A percentile compares a stretch with the other conserved stretches of the same genome.
Evolutionary conservation across 1,140 invertebrate genomes (phyloP).

Genomic region (Phocides pigmalion): DNA sequence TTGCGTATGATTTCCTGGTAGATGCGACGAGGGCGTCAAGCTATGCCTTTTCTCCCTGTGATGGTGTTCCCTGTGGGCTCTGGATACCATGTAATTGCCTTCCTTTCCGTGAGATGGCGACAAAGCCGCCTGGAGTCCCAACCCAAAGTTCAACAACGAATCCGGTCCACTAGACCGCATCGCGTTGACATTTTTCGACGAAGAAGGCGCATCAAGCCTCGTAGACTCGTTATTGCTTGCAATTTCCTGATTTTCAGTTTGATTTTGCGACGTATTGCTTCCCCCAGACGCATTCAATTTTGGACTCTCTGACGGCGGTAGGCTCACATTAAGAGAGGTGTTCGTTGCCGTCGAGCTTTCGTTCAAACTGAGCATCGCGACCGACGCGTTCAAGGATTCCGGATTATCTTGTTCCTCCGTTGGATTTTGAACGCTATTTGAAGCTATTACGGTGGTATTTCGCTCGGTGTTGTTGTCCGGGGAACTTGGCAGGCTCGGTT

Average conservation of each 20-base stretch:
- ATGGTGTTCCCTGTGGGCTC: constrained; percentile 77
- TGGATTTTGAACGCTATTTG: constrained; percentile 47
- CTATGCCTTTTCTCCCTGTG: constrained; percentile 87
- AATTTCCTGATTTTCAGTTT: constrained; percentile 51
- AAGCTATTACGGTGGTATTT: constrained; percentile 52
- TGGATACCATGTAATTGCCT: constrained; percentile 55
- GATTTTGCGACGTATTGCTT: constrained; percentile 48
- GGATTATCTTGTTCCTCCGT: constrained; percentile 55
- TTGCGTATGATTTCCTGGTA: constrained; percentile 78
- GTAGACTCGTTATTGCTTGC: constrained; percentile 54
- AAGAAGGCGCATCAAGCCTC: constrained; percentile 58
- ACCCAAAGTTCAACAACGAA: constrained; percentile 66
- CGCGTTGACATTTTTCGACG: constrained; percentile 54
- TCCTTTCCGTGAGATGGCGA: constrained; percentile 70
- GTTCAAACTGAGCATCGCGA: constrained; percentile 65
- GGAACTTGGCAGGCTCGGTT: constrained; percentile 73
- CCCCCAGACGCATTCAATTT: constrained; percentile 54
- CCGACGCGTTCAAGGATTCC: constrained; percentile 65
- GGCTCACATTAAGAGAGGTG: constrained; percentile 70
- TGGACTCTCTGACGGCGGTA: constrained; percentile 70
- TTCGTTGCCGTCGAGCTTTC: constrained; percentile 77
- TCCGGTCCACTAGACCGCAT: constrained; percentile 60
- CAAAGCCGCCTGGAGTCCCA: constrained; percentile 68
- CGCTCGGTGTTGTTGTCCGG: constrained; percentile 73
- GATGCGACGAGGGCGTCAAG: constrained; percentile 86